Base-by-base conservation (phyloP, 1,140 invertebrate genomes). In the Dinothrombium tinctorium region DNA sequence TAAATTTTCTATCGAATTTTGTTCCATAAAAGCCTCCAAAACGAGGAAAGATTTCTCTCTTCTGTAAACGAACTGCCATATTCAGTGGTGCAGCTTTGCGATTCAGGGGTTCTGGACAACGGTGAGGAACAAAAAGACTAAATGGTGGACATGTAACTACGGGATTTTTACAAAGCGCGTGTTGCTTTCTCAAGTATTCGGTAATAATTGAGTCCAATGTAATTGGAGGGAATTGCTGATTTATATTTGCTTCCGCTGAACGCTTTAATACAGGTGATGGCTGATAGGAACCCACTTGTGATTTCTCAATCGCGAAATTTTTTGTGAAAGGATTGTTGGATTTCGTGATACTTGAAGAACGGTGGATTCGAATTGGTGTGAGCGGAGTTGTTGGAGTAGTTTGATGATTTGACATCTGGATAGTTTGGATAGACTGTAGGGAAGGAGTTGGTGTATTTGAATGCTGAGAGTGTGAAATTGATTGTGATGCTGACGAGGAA, bases 111-210 rank as follows among this genome's bases (percentile, higher is more conserved):
- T 50, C 48, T 9, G 64, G 63, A 47, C 51, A 52, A 23, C 46
- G 42, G 43, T 52, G 50, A 19, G 49, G 49, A 53, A 47, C 45
- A 48, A 60, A 59, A 11, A 68, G 50, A 22, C 65, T 65, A 54
- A 68, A 69, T 25, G 62, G 60, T 11, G 66, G 66, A 56, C 67
- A 69, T 5, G 64, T 65, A 4, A 60, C 57, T 6, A 68, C 60
- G 23, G 66, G 66, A 46, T 66, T 63, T 23, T 56, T 54, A 49
- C 66, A 68, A 8, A 56, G 44, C 4, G 62, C 56, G 50, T 68
- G 66, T 46, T 98, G 89, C 62, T 92, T 89, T 31, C 82, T 77
- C 28, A 94, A 66, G 61, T 92, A 95, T 59, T 89, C 83, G 0
- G 79, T 90, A 28, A 95, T 81, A 55, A 95, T 94, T 21, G 77